Percentiles rank a stretch among this genome's conserved stretches.
Conservation (phyloP, 1,140 invertebrate species). For the Spodoptera frugiperda region DNA sequence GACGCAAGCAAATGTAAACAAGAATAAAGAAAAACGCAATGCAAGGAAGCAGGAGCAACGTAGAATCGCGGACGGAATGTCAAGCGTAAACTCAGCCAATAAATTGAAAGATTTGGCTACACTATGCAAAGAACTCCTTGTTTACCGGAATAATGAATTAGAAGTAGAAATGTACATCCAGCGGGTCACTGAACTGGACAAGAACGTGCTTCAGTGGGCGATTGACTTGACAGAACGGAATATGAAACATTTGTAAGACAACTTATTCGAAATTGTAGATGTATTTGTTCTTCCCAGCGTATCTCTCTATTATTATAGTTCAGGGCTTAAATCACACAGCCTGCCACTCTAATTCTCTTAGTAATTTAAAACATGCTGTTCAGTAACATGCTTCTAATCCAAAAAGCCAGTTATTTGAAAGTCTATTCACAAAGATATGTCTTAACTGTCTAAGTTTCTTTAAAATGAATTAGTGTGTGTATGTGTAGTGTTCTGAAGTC, state of each 20-base stretch:
- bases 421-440: too few species aligned
- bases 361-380: too few species aligned
- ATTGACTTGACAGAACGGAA: constrained; percentile 88
- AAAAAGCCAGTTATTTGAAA: too few species aligned
- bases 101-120: constrained; percentile 71
- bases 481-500: too few species aligned
- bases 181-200: constrained; percentile 73
- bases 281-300: too few species aligned
- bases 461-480: too few species aligned
- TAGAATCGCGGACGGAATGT: constrained; percentile 81
- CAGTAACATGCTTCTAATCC: too few species aligned
- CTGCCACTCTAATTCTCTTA: too few species aligned
- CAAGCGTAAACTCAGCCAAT: constrained; percentile 74
- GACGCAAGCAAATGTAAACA: constrained; percentile 63
- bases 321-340: too few species aligned
- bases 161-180: constrained; percentile 80
- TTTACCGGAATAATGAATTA: constrained; percentile 69
- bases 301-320: too few species aligned
- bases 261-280: not conserved
- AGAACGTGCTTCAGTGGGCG: constrained; percentile 83
- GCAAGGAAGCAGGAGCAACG: constrained; percentile 78
- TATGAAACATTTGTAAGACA: constrained; percentile 87
- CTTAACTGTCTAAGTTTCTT: too few species aligned
- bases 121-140: constrained; percentile 73
- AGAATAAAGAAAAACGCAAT: constrained; percentile 80